phyloP scores from a whole-genome alignment of 1,140 invertebrate genomes.

The Caenorhabditis inopinata region DNA sequence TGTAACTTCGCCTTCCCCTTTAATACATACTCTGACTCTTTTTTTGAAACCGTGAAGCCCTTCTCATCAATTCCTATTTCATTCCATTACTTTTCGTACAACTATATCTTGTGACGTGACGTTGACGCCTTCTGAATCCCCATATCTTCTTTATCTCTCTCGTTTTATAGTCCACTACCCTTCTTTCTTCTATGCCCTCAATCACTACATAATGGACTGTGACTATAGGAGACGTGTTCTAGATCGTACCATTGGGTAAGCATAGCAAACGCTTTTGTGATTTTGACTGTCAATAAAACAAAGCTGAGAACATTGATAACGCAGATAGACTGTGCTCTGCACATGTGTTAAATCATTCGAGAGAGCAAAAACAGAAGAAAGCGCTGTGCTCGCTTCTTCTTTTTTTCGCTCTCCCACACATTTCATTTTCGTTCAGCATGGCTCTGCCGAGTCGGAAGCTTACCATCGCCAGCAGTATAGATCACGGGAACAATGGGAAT shows the following conservation, averaged over 20 bases:
- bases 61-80: not conserved
- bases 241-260: not conserved
- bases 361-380: not conserved
- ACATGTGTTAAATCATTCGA: not conserved
- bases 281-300: not conserved
- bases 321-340: not conserved
- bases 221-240: slow-evolving; percentile 16
- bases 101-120: too few species aligned
- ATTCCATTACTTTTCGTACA: too few species aligned
- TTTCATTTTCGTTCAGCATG: not conserved
- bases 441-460: slow-evolving; percentile 12
- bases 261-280: not conserved
- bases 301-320: not conserved
- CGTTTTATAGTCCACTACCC: not conserved
- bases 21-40: too few species aligned
- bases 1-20: too few species aligned
- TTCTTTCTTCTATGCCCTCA: not conserved
- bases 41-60: too few species aligned
- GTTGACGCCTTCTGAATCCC: not conserved
- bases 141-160: not conserved
- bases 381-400: not conserved
- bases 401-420: not conserved
- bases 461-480: slow-evolving; percentile 9
- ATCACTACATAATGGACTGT: slow-evolving; percentile 15
- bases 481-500: slow-evolving; percentile 49